A percentile compares a stretch with the other conserved stretches of the same genome.
phyloP scores from a whole-genome alignment of 2,888 invertebrate genomes.

The Penaeus monodon region DNA sequence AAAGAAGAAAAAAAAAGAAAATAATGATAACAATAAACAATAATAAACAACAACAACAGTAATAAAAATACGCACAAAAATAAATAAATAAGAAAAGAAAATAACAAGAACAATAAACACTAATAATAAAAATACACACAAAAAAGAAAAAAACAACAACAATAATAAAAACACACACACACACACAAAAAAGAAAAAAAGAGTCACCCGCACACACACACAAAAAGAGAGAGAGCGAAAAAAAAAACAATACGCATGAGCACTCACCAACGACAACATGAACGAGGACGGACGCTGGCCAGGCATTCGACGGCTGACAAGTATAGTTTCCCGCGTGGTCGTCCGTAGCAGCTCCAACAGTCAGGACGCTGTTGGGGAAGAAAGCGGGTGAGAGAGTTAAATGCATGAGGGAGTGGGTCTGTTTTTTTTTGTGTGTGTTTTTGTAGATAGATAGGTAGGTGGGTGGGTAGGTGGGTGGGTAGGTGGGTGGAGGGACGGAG shows the following conservation, averaged over 20 bases:
- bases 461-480: background rate
- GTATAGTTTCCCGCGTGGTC: slow-evolving; percentile 63
- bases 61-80: too few relatives aligned
- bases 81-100: too few relatives aligned
- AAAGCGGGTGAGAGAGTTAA: background rate
- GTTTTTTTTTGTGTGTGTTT: background rate
- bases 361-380: slow-evolving; percentile 49
- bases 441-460: background rate
- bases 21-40: too few relatives aligned
- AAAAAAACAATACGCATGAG: background rate
- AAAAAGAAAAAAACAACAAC: too few relatives aligned
- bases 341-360: slow-evolving; percentile 46
- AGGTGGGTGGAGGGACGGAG: background rate
- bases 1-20: too few relatives aligned
- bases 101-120: too few relatives aligned
- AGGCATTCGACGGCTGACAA: slow-evolving; percentile 57
- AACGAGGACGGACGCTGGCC: slow-evolving; percentile 60
- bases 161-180: too few relatives aligned
- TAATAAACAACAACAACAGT: too few relatives aligned
- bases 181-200: too few relatives aligned
- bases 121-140: too few relatives aligned
- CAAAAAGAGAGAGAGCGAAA: too few relatives aligned
- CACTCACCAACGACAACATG: slow-evolving; percentile 61
- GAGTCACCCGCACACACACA: too few relatives aligned
- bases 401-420: background rate